Evolutionary conservation across 2,888 invertebrate genomes (phyloP), one percentile per base, ranked within the genome.

Genomic region (Augochlorella aurata): DNA sequence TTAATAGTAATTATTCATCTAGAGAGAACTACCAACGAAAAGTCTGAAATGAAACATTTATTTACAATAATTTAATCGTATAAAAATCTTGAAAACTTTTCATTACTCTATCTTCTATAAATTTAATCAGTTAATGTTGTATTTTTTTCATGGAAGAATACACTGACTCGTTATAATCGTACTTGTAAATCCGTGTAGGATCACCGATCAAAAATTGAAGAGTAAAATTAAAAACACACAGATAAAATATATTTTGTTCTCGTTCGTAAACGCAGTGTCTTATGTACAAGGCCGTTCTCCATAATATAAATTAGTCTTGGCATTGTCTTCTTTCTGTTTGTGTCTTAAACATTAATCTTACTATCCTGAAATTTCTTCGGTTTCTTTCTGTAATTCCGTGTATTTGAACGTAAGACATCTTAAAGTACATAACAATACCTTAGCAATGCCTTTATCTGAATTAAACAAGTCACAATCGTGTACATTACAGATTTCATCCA

Each of bases 231-330:
- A 90, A 90, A 90, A 90, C 82, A 90, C 84, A 81, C 82, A 76
- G 82, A 87, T 90, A 90, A 88, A 88, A 89, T 84, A 89, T 90
- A 90, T 89, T 89, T 88, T 84, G 85, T 82, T 84, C 83, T 85
- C 68, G 75, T 82, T 52, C 89, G 89, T 90, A 88, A 90, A 90
- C 89, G 90, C 90, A 90, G 88, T 87, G 89, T 89, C 86, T 79
- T 92, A 93, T 92, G 89, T 92, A 93, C 92, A 93, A 91, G 91
- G 90, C 90, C 88, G 85, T 89, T 90, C 89, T 86, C 86, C 74
- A 70, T 89, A 84, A 78, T 90, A 91, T 91, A 90, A 91, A 90
- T 91, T 89, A 89, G 83, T 88, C 78, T 86, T 81, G 67, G 74
- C 86, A 78, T 69, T 85, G 77, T 79, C 85, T 88, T 88, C 83